phyloP scores from a whole-genome alignment of 2,797 vertebrate genomes.

The Gallirallus australis region DNA sequence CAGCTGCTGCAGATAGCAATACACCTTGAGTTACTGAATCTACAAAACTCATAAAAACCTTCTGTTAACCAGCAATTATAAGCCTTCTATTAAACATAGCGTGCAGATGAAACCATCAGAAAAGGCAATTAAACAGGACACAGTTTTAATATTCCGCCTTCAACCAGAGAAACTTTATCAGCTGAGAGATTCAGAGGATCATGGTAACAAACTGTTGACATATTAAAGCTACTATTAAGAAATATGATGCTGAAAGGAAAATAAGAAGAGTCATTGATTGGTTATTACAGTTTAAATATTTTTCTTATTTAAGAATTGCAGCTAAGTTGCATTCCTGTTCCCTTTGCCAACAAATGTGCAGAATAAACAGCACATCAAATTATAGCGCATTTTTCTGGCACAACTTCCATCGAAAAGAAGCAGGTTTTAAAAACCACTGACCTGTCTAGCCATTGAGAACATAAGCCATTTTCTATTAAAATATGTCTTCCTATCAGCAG shows the following conservation, averaged over 20 bases:
- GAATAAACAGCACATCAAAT: neutral
- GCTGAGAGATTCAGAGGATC: neutral
- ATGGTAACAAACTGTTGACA: conserved; percentile 1
- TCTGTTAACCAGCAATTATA: neutral
- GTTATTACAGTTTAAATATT: conserved; percentile 15
- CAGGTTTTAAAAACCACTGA: neutral
- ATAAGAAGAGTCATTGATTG: conserved; percentile 15
- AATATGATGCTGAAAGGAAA: conserved; percentile 5
- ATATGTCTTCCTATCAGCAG: neutral
- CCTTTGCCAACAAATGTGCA: neutral
- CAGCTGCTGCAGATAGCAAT: neutral
- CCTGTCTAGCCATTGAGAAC: neutral
- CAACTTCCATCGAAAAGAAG: neutral
- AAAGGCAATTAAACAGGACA: conserved; percentile 16
- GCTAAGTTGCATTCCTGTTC: neutral
- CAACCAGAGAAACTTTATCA: neutral
- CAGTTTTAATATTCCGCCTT: neutral
- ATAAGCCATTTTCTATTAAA: neutral
- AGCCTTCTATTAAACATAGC: neutral
- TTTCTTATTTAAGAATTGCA: conserved; percentile 11
- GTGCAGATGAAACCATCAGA: neutral
- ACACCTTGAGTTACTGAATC: conserved; percentile 10
- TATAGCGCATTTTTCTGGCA: neutral
- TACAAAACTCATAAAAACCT: neutral
- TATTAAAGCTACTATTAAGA: neutral